Percentiles rank a stretch among this genome's conserved stretches.
These are phyloP conservation scores for Electrona antarctica DNA, from an alignment of 2,113 vertebrate species.

Conservation along the genomic window DNA sequence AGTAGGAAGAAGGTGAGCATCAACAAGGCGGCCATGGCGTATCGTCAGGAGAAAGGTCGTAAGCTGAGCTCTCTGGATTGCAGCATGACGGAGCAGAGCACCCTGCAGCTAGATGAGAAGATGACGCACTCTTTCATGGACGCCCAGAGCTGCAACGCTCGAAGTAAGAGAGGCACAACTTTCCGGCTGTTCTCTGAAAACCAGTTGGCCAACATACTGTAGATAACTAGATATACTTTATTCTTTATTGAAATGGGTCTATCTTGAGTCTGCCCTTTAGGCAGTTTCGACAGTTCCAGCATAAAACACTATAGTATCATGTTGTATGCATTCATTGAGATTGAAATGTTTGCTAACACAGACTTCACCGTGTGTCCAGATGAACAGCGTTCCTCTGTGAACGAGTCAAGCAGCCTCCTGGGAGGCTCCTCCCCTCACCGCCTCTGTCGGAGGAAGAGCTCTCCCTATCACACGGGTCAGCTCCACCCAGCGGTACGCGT, in stretches of 20 bases:
- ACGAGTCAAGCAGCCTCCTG: constrained; percentile 91
- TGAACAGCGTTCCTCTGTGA: constrained; percentile 88
- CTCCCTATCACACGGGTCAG: constrained; percentile 92
- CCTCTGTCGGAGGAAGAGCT: constrained; percentile 88
- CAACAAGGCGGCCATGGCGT: constrained; percentile 89
- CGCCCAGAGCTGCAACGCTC: constrained; percentile 80
- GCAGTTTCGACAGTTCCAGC: constrained; percentile 13
- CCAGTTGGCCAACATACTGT: too few relatives aligned
- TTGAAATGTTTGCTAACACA: not conserved
- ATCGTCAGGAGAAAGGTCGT: constrained; percentile 90
- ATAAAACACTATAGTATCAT: not conserved
- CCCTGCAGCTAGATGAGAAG: constrained; percentile 89
- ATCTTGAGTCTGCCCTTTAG: constrained; percentile 11
- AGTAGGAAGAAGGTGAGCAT: constrained; percentile 83
- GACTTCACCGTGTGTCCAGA: constrained; percentile 67
- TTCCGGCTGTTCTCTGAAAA: too few relatives aligned
- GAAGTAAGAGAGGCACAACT: constrained; percentile 79
- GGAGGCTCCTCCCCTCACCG: constrained; percentile 82
- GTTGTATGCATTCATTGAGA: too few relatives aligned
- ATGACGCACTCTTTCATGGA: constrained; percentile 91
- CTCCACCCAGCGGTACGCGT: constrained; percentile 92
- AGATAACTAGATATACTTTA: constrained; percentile 12
- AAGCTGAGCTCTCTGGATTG: constrained; percentile 88
- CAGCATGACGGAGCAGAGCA: constrained; percentile 93
- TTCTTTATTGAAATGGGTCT: not conserved